Evolutionary conservation across 1,140 invertebrate genomes (phyloP).

Genomic region (Lamellibrachia luymesi): DNA sequence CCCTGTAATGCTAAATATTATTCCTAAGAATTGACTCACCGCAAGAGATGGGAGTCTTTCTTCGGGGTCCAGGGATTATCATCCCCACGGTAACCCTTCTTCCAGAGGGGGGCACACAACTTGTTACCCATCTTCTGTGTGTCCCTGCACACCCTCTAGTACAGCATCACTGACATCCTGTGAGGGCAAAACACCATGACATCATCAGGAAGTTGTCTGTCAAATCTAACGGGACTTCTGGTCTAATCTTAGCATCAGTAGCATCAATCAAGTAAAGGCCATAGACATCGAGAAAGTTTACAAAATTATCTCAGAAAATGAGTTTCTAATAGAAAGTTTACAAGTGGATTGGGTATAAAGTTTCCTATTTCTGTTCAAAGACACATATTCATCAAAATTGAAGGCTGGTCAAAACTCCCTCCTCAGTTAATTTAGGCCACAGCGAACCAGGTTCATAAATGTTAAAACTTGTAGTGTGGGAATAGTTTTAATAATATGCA

Average conservation of each 20-base stretch:
- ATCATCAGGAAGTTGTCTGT: background rate
- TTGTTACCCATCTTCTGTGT: conserved; percentile 81
- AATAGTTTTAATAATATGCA: too few species aligned
- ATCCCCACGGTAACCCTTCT: conserved; percentile 91
- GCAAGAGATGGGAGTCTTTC: conserved; percentile 73
- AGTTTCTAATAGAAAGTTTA: background rate
- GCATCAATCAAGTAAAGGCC: conserved; percentile 7
- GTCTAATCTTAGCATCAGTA: background rate
- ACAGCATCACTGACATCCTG: background rate
- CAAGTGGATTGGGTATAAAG: background rate
- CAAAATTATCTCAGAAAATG: background rate
- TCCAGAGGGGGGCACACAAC: conserved; percentile 82
- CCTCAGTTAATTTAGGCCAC: too few species aligned
- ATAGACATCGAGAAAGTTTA: background rate
- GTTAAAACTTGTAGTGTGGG: too few species aligned
- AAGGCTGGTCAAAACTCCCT: background rate
- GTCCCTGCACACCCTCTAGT: background rate
- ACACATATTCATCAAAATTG: background rate
- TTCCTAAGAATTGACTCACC: conserved; percentile 62
- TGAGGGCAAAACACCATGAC: background rate
- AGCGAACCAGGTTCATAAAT: too few species aligned
- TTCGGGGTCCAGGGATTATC: conserved; percentile 69
- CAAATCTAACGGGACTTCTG: background rate
- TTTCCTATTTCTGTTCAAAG: background rate
- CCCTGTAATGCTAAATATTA: background rate